These are phyloP conservation scores for Toxonevra muliebris DNA, from an alignment of 2,888 invertebrate genomes.

Conservation along the genomic window DNA sequence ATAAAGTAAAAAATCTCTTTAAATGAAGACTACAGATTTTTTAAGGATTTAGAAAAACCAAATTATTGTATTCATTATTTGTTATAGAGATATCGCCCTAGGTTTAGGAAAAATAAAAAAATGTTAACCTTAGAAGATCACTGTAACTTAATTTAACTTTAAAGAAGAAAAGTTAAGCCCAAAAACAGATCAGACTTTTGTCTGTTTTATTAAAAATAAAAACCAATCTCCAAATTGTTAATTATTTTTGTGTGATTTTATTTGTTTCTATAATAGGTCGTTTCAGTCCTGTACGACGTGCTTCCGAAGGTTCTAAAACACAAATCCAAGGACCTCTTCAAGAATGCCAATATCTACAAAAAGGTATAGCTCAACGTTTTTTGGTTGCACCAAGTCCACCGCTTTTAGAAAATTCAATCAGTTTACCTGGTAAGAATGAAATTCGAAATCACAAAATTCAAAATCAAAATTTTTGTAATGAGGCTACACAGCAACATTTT, in stretches of 20 bases:
- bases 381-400: conserved; percentile 65
- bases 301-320: conserved; percentile 75
- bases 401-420: conserved; percentile 65
- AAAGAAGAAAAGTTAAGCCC: too few species aligned
- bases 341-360: conserved; percentile 80
- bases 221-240: background rate
- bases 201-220: background rate
- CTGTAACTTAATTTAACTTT: too few species aligned
- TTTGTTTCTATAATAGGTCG: conserved; percentile 63
- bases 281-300: conserved; percentile 90
- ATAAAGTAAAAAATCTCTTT: background rate
- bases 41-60: background rate
- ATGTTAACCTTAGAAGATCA: too few species aligned
- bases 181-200: background rate
- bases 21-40: background rate
- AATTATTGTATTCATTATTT: too few species aligned
- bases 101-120: too few species aligned
- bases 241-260: too few species aligned
- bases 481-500: background rate
- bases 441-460: background rate
- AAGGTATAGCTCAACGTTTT: conserved; percentile 65
- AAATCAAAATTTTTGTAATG: conserved; percentile 8
- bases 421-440: conserved; percentile 63
- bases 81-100: too few species aligned
- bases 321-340: conserved; percentile 75